These are phyloP conservation scores for Drosophila demipolita DNA, from an alignment of 2,888 invertebrate species.

Conservation along the genomic window DNA sequence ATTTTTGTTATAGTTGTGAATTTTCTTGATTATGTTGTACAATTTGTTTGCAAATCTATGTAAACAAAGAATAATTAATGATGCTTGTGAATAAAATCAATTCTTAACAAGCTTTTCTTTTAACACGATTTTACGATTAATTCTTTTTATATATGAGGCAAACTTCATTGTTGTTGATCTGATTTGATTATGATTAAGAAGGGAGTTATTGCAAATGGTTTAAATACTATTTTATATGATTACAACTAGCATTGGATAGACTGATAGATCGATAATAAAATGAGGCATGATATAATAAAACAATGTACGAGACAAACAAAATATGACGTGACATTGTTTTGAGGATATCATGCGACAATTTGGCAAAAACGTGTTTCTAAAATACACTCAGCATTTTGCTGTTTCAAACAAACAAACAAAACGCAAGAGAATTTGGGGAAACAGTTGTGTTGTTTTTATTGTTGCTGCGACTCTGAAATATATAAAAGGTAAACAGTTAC, in stretches of 20 bases:
- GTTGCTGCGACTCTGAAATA: constrained; percentile 49
- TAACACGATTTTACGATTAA: constrained; percentile 41
- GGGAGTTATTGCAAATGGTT: constrained; percentile 52
- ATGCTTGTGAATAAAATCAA: constrained; percentile 40
- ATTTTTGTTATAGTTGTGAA: constrained; percentile 17
- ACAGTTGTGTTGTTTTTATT: constrained; percentile 23
- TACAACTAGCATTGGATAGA: constrained; percentile 35
- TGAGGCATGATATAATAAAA: constrained; percentile 47
- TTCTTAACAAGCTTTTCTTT: constrained; percentile 40
- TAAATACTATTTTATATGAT: constrained; percentile 48
- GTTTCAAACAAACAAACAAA: constrained; percentile 22
- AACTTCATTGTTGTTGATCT: constrained; percentile 26
- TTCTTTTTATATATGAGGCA: constrained; percentile 15
- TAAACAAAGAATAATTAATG: constrained; percentile 49
- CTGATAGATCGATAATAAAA: constrained; percentile 8
- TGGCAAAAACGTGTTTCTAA: constrained; percentile 57
- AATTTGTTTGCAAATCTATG: constrained; percentile 55
- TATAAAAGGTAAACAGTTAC: constrained; percentile 51
- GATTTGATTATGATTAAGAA: constrained; percentile 39
- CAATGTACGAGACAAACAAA: constrained; percentile 40
- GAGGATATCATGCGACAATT: constrained; percentile 48
- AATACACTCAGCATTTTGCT: constrained; percentile 25
- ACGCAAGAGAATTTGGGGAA: constrained; percentile 12
- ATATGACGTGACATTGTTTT: constrained; percentile 34
- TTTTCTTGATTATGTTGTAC: constrained; percentile 58